phyloP scores from a whole-genome alignment of 2,888 invertebrate species.

The Hyles lineata region DNA sequence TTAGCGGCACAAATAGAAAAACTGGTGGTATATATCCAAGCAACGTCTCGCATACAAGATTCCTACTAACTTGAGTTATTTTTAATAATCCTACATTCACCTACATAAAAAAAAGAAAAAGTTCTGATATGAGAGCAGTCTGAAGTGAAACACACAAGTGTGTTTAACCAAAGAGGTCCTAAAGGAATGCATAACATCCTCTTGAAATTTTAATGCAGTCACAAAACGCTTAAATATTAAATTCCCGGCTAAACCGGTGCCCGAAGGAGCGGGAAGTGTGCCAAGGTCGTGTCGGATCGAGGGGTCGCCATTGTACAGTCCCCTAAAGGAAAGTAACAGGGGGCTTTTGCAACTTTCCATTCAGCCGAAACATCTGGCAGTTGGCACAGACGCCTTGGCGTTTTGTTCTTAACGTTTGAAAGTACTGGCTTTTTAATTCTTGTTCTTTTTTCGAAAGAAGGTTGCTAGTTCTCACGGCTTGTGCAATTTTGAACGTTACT shows the following conservation, averaged over 20 bases:
- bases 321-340: conserved; percentile 16
- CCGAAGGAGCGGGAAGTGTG: conserved; percentile 31
- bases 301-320: conserved; percentile 33
- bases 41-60: too few species aligned
- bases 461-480: too few species aligned
- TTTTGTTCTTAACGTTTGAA: background rate
- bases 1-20: too few species aligned
- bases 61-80: too few species aligned
- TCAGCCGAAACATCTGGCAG: conserved; percentile 13
- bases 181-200: background rate
- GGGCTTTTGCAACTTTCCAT: conserved; percentile 10
- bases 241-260: background rate
- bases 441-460: too few species aligned
- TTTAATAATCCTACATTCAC: too few species aligned
- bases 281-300: conserved; percentile 35
- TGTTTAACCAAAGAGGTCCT: background rate
- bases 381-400: conserved; percentile 1
- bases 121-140: too few species aligned
- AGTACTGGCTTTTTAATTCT: background rate
- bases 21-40: too few species aligned
- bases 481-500: too few species aligned
- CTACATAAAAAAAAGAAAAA: too few species aligned
- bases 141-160: background rate
- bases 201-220: background rate
- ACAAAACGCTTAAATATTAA: conserved; percentile 11